phyloP scores from a whole-genome alignment of 2,888 invertebrate species.

The Luperina testacea region DNA sequence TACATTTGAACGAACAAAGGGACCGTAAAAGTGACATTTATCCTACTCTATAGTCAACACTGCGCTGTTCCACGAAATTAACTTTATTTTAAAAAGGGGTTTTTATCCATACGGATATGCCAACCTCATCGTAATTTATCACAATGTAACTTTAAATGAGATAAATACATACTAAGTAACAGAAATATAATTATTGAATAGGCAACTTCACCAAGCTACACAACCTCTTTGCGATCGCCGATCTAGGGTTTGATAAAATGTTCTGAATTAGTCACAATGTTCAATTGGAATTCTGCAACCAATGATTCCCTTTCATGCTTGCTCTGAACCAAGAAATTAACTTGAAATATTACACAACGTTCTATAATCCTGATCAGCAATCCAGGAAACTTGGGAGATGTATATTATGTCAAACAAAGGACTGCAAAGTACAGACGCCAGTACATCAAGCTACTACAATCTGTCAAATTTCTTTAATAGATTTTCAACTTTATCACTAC shows the following conservation, averaged over 20 bases:
- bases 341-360: constrained; percentile 1
- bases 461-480: too few species aligned
- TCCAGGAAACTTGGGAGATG: background rate
- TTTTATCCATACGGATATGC: too few species aligned
- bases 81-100: background rate
- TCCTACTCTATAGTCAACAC: background rate
- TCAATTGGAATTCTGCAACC: background rate
- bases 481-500: too few species aligned
- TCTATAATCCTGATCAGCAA: background rate
- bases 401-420: background rate
- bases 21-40: constrained; percentile 33
- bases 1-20: constrained; percentile 62
- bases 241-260: background rate
- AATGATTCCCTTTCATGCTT: background rate
- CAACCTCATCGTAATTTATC: background rate
- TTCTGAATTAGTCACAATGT: background rate
- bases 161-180: background rate
- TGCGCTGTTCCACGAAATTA: constrained; percentile 27
- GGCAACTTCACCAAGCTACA: background rate
- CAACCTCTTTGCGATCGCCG: background rate
- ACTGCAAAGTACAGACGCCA: too few species aligned
- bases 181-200: background rate
- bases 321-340: background rate
- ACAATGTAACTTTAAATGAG: background rate
- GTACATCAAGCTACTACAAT: too few species aligned